Base-by-base conservation (phyloP, 2,113 vertebrate genomes). In the Lipophrys pholis region DNA sequence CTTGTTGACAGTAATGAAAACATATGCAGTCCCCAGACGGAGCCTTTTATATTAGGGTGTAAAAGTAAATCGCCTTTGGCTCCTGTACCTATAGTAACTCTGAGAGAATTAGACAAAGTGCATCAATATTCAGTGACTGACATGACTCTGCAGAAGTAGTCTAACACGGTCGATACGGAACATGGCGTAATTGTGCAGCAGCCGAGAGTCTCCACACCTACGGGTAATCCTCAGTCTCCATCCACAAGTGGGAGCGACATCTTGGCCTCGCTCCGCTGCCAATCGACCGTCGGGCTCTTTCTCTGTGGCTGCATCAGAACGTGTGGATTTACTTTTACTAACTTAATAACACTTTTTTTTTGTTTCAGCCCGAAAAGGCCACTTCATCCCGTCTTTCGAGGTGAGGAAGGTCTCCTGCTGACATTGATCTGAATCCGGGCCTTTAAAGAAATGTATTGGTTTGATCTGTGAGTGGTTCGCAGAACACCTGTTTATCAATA, bases 31-130 rank as follows among this genome's bases (percentile, higher is more conserved):
- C 76, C 60, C 66, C 69, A 38, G 51, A 5, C 35, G 39, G 40
- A n/a, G 35, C 77, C 30, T 67, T 83, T 41, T 53, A 56, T 14
- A 67, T 38, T 15, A 56, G 8, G 48, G 49, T 85, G 63, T 75
- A 78, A 76, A 70, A 82, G 35, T 72, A 49, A 69, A 75, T 81
- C 81, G 69, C 78, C 84, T 89, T 92, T 93, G 83, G 90, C 88
- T 92, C 79, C 81, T 87, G 65, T 65, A 81, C 67, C 83, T 83
- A 41, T 15, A 85, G 79, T 81, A 78, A 84, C 69, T 88, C 83
- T 85, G 75, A 89, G 77, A 87, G 68, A 82, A 83, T 78, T 72
- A 49, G 67, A 87, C 84, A 91, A 91, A 92, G 89, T 92, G 89
- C 89, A 85, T 89, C 73, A 70, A 84, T 83, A 83, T 87, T 82